Base-by-base conservation (phyloP, 2,113 vertebrate species). In the Martes martes region DNA sequence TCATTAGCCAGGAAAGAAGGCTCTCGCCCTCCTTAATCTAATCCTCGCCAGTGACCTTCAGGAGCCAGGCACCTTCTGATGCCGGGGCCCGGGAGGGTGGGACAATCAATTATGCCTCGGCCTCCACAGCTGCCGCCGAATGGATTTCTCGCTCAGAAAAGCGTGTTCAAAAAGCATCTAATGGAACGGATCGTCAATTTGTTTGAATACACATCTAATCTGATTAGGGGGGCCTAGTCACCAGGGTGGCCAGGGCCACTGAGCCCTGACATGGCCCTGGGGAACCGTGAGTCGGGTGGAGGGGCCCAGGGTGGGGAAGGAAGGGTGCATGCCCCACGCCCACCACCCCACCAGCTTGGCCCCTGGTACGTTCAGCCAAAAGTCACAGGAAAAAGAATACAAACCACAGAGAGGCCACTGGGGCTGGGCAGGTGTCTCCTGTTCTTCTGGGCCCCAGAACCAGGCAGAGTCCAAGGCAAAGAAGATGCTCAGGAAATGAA, bases 161-260 rank as follows among this genome's bases (percentile, higher is more conserved):
- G 94, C 89, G 0, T 97, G 97, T 98, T 98, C 76, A 59, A 94
- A 97, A 97, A 96, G 97, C 97, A 87, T 97, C 92, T 97, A 96
- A 98, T 91, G 94, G 96, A 97, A 97, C 78, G 14, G 97, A 97
- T 97, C 97, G 84, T 96, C 97, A 98, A 97, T 98, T 96, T 98
- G 97, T 97, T 96, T 97, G 97, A 98, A 97, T 96, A 97, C 93
- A 96, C 90, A 97, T 98, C 93, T 98, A 97, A 98, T 98, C 97
- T 97, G 97, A 98, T 98, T 96, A 89, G 96, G 76, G 93, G 76
- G 79, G 65, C 57, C 65, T 31, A 81, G 71, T 59, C 89, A 93
- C 65, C 10, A 39, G 80, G 87, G 89, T 83, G 82, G 73, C 71
- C 71, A 13, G 92, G 0, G 1, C 47, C 3, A 79, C 42, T 0